Evolutionary conservation across 2,113 vertebrate genomes (phyloP).

Genomic region (Burhinus oedicnemus): DNA sequence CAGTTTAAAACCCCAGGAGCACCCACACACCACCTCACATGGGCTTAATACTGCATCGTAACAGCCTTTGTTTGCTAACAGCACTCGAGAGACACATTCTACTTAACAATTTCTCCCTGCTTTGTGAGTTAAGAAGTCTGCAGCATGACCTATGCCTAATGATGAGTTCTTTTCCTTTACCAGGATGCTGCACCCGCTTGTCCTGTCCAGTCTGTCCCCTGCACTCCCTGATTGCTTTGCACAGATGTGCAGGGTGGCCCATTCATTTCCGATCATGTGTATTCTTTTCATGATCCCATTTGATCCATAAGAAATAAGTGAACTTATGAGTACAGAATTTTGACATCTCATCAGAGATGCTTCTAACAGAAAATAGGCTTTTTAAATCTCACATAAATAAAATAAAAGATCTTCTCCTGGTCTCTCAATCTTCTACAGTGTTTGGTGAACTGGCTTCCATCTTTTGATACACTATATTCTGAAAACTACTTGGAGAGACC

Average conservation of each 20-base stretch:
- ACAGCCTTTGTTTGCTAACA: constrained; percentile 41
- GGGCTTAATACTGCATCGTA: not conserved
- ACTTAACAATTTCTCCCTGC: not conserved
- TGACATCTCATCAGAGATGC: not conserved
- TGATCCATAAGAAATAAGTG: not conserved
- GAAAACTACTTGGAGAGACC: not conserved
- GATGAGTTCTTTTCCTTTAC: not conserved
- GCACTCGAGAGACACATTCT: not conserved
- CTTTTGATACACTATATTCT: not conserved
- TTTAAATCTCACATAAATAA: not conserved
- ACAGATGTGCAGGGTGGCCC: not conserved
- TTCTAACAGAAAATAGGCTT: not conserved
- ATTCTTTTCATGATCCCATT: not conserved
- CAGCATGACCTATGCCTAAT: not conserved
- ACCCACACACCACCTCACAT: not conserved
- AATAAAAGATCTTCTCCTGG: not conserved
- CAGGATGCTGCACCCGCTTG: not conserved
- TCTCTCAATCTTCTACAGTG: not conserved
- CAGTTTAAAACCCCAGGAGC: constrained; percentile 6
- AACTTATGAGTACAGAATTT: not conserved
- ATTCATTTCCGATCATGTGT: not conserved
- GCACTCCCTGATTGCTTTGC: not conserved
- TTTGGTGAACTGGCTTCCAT: not conserved
- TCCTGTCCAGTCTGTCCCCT: not conserved
- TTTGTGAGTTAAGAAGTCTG: not conserved